Conservation (phyloP, 2,888 invertebrate genomes). For the Cataglyphis cursor region DNA sequence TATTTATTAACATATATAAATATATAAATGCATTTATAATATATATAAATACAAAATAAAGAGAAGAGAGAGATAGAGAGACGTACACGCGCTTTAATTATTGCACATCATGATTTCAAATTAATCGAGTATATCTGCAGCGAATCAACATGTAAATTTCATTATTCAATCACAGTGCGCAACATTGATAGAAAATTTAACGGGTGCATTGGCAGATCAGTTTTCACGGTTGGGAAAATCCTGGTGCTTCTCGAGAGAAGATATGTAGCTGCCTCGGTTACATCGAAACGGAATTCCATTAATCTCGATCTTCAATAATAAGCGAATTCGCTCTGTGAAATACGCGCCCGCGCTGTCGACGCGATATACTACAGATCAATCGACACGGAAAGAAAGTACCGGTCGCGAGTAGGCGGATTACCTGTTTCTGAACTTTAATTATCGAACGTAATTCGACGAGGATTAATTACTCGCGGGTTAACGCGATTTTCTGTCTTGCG, state of each 20-base stretch:
- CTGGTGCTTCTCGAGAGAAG: slow-evolving; percentile 14
- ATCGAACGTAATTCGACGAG: slow-evolving; percentile 30
- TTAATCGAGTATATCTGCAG: not conserved
- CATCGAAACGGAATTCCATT: slow-evolving; percentile 47
- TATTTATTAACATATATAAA: too few species aligned
- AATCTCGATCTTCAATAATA: slow-evolving; percentile 64
- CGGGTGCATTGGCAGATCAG: slow-evolving; percentile 30
- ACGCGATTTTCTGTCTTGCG: slow-evolving; percentile 22
- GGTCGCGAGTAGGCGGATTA: slow-evolving; percentile 21
- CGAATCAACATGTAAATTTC: slow-evolving; percentile 38
- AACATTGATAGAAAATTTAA: slow-evolving; percentile 31
- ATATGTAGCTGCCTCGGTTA: slow-evolving; percentile 1
- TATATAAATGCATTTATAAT: too few species aligned
- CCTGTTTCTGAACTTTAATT: slow-evolving; percentile 41
- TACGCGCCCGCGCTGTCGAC: slow-evolving; percentile 1
- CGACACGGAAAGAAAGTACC: slow-evolving; percentile 23
- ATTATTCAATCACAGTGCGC: slow-evolving; percentile 35
- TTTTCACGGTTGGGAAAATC: slow-evolving; percentile 22
- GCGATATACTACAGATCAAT: slow-evolving; percentile 23
- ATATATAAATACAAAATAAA: too few species aligned
- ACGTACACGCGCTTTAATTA: not conserved
- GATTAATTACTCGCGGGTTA: slow-evolving; percentile 47
- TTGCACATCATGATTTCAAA: not conserved
- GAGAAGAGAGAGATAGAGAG: too few species aligned
- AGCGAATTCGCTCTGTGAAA: slow-evolving; percentile 44